These are phyloP conservation scores for Ahaetulla prasina DNA, from an alignment of 2,113 vertebrate genomes.

Conservation along the genomic window DNA sequence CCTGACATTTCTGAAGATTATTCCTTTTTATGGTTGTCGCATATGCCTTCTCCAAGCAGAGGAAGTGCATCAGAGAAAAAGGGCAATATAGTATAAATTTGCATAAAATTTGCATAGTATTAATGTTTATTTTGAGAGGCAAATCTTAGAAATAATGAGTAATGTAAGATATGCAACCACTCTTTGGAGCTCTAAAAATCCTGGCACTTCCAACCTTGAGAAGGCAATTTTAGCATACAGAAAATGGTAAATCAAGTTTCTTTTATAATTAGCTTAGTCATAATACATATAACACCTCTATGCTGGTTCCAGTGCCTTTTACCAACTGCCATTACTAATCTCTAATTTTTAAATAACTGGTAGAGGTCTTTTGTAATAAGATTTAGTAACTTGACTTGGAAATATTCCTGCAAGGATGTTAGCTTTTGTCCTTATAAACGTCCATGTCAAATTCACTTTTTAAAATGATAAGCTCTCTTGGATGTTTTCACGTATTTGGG, in stretches of 20 bases:
- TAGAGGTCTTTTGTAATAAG: slow-evolving; percentile 20
- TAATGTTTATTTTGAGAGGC: neutral
- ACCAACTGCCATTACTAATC: neutral
- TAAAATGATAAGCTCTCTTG: slow-evolving; percentile 5
- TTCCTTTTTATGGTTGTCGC: neutral
- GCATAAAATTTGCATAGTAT: neutral
- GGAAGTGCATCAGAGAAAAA: neutral
- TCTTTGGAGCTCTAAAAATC: neutral
- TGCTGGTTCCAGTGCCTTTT: neutral
- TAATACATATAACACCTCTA: neutral
- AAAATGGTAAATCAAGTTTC: neutral
- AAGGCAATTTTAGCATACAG: neutral
- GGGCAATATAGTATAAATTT: neutral
- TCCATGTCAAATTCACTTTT: neutral
- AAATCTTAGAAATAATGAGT: neutral
- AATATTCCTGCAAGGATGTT: neutral
- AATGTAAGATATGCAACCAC: neutral
- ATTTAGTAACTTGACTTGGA: neutral
- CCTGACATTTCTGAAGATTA: neutral
- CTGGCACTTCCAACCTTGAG: neutral
- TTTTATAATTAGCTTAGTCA: neutral
- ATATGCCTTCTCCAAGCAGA: neutral
- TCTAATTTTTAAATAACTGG: neutral
- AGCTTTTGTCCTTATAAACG: slow-evolving; percentile 7
- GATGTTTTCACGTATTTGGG: neutral